phyloP scores from a whole-genome alignment of 1,140 invertebrate genomes.

The Globodera rostochiensis region DNA sequence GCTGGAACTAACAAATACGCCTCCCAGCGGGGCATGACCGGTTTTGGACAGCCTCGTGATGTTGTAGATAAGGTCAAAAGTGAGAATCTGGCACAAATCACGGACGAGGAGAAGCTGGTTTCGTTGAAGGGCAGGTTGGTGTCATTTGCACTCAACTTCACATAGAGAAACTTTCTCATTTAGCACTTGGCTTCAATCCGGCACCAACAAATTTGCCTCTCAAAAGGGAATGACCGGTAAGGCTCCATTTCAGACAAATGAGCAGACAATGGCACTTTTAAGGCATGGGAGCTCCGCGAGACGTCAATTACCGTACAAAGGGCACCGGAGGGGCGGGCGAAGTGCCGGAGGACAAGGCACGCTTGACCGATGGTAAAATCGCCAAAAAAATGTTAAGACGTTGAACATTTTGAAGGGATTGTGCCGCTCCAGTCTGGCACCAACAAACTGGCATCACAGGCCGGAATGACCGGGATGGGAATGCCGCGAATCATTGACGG shows the following conservation, averaged over 20 bases:
- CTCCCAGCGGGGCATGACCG: constrained; percentile 65
- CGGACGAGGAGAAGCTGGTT: constrained; percentile 63
- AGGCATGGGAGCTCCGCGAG: constrained; percentile 46
- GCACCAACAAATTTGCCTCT: constrained; percentile 65
- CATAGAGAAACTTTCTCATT: not conserved
- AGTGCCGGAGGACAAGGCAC: constrained; percentile 64
- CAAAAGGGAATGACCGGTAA: constrained; percentile 62
- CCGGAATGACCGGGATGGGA: constrained; percentile 65
- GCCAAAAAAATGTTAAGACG: not conserved
- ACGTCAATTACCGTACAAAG: constrained; percentile 65
- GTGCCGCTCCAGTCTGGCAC: constrained; percentile 65
- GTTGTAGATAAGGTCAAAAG: constrained; percentile 63
- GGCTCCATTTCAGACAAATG: not conserved
- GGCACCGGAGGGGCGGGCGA: constrained; percentile 64
- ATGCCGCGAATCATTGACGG: constrained; percentile 66
- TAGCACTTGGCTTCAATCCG: constrained; percentile 63
- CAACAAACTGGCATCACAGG: constrained; percentile 62
- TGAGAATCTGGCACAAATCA: constrained; percentile 58
- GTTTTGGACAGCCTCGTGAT: constrained; percentile 64
- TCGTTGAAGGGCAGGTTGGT: constrained; percentile 44
- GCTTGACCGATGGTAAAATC: constrained; percentile 58
- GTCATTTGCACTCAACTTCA: not conserved
- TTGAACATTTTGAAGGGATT: constrained; percentile 44
- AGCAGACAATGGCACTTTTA: not conserved
- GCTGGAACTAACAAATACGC: constrained; percentile 66